Percentiles rank a stretch among this genome's conserved stretches.
These are phyloP conservation scores for Gulo gulo DNA, from an alignment of 2,113 vertebrate genomes.

Conservation along the genomic window DNA sequence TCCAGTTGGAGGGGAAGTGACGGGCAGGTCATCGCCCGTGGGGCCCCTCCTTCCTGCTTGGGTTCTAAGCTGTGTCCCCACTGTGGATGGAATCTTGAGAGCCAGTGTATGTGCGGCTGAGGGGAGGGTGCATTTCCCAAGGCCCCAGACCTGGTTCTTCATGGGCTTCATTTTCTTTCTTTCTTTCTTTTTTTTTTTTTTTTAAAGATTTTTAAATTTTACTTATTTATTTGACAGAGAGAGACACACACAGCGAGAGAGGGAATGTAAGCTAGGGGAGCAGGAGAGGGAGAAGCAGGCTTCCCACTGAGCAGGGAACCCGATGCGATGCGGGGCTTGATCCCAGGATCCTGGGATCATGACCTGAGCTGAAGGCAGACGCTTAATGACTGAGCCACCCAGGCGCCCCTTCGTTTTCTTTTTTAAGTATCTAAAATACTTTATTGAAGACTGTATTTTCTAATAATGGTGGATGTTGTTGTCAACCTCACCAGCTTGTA, in stretches of 20 bases:
- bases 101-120: background rate
- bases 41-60: background rate
- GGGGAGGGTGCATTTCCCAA: background rate
- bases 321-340: no score
- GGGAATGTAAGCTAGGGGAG: no score
- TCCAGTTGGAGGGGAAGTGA: background rate
- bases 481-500: background rate
- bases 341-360: no score
- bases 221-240: no score
- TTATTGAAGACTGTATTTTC: background rate
- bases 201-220: no score
- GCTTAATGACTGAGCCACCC: no score
- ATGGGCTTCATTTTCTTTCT: background rate
- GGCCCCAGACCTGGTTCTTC: background rate
- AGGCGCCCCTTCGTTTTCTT: no score
- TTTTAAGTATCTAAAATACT: background rate
- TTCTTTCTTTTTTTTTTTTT: background rate
- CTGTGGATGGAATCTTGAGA: no score
- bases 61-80: background rate
- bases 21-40: accelerated
- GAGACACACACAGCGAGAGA: no score
- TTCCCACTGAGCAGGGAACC: no score
- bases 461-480: background rate
- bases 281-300: no score
- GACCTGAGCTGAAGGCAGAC: no score